Conservation (phyloP, 2,797 vertebrate genomes). For the Glyptemys insculpta region DNA sequence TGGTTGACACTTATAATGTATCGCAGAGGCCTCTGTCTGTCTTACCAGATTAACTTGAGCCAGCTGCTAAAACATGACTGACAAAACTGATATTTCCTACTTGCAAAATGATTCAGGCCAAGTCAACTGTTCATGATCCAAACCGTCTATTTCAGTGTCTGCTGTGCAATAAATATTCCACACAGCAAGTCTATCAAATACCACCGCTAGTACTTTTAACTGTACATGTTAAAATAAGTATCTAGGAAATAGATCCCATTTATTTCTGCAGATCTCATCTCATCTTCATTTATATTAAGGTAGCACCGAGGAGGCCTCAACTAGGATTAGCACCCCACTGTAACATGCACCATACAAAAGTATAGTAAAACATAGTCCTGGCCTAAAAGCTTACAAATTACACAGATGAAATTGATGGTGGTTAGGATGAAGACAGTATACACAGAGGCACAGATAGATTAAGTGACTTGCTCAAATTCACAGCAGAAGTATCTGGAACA, state of each 20-base stretch:
- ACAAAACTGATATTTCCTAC: background rate
- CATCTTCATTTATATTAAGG: background rate
- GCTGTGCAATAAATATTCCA: background rate
- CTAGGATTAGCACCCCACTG: background rate
- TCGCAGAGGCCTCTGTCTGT: background rate
- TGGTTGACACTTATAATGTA: background rate
- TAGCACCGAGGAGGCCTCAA: background rate
- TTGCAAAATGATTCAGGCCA: background rate
- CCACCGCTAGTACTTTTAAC: background rate
- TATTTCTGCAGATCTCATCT: background rate
- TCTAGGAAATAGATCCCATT: background rate
- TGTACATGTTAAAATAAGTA: background rate
- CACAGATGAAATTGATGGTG: background rate
- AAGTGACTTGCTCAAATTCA: background rate
- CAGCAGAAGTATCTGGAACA: background rate
- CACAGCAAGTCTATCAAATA: background rate
- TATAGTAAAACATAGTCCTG: background rate
- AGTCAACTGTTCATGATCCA: background rate
- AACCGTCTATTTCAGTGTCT: background rate
- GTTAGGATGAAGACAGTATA: background rate
- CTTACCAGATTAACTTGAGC: slow-evolving; percentile 5
- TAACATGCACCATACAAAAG: background rate
- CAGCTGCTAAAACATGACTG: background rate
- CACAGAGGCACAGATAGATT: background rate
- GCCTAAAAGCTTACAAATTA: background rate